These are phyloP conservation scores for Mellivora capensis DNA, from an alignment of 2,113 vertebrate genomes.

Conservation along the genomic window DNA sequence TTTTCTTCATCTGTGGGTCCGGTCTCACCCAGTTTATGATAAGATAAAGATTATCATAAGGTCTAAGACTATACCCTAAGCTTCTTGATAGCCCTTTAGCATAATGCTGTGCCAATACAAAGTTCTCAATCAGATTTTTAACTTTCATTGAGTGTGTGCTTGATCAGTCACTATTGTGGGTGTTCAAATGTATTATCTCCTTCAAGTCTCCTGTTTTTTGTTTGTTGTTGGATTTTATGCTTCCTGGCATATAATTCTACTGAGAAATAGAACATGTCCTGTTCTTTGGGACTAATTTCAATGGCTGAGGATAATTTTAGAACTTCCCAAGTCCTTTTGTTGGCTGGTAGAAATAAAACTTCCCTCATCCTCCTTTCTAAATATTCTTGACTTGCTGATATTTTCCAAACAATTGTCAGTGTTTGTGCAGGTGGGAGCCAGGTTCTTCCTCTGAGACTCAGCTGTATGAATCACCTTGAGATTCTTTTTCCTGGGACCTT, in stretches of 20 bases:
- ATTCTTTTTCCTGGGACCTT: slow-evolving; percentile 46
- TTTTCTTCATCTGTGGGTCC: neutral
- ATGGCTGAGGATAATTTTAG: neutral
- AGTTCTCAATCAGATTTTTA: neutral
- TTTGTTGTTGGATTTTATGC: slow-evolving; percentile 26
- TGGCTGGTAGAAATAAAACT: slow-evolving; percentile 22
- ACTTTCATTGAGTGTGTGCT: neutral
- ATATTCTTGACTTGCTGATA: neutral
- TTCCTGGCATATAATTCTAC: slow-evolving; percentile 20
- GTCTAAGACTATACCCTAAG: neutral
- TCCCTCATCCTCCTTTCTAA: slow-evolving; percentile 1
- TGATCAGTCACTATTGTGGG: neutral
- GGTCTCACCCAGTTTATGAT: neutral
- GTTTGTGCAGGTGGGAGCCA: neutral
- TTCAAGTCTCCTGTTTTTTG: slow-evolving; percentile 4
- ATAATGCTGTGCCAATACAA: neutral
- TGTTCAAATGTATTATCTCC: neutral
- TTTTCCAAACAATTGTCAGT: slow-evolving; percentile 49
- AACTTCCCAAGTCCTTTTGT: neutral
- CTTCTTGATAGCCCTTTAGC: neutral
- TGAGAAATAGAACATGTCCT: neutral
- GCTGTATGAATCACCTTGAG: slow-evolving; percentile 36
- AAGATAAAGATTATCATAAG: neutral
- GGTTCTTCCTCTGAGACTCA: slow-evolving; percentile 12
- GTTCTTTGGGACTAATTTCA: neutral